Percentiles rank a stretch among this genome's conserved stretches.
phyloP scores from a whole-genome alignment of 2,113 vertebrate genomes.

The Girardinichthys multiradiatus region DNA sequence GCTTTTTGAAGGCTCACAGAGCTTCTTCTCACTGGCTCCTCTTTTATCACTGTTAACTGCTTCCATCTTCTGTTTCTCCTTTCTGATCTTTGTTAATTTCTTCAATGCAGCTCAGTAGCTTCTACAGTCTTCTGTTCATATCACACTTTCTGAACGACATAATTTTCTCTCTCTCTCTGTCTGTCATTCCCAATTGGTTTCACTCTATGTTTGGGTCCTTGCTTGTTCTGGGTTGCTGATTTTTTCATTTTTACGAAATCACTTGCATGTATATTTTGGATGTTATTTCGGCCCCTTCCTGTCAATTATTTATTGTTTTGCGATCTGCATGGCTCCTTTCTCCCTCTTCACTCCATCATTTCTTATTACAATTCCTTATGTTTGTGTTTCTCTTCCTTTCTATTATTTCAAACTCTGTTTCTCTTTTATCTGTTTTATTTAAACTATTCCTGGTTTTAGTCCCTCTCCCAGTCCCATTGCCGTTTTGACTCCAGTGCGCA shows the following conservation, averaged over 20 bases:
- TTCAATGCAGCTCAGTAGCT: constrained; percentile 1
- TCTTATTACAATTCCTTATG: no score
- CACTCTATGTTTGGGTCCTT: background rate
- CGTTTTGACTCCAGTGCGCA: constrained; percentile 88
- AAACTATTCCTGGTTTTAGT: background rate
- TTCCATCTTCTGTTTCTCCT: background rate
- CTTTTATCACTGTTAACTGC: background rate
- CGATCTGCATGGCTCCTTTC: constrained; percentile 18
- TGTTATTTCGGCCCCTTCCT: background rate
- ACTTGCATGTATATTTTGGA: constrained; percentile 19
- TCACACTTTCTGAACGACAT: constrained; percentile 25
- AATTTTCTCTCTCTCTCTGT: constrained; percentile 22
- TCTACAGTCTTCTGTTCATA: constrained; percentile 1
- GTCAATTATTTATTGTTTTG: constrained; percentile 7
- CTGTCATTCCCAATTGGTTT: background rate
- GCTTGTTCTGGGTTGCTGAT: constrained; percentile 7
- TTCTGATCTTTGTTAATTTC: constrained; percentile 17
- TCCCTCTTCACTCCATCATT: background rate
- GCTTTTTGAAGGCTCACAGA: background rate
- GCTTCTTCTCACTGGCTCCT: background rate
- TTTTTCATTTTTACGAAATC: background rate
- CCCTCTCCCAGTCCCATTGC: constrained; percentile 49
- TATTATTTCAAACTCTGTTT: background rate
- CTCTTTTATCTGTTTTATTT: background rate
- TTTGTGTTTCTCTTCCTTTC: background rate